A percentile compares a stretch with the other conserved stretches of the same genome.
These are phyloP conservation scores for Psittacula echo DNA, from an alignment of 2,797 vertebrate species.

Conservation along the genomic window DNA sequence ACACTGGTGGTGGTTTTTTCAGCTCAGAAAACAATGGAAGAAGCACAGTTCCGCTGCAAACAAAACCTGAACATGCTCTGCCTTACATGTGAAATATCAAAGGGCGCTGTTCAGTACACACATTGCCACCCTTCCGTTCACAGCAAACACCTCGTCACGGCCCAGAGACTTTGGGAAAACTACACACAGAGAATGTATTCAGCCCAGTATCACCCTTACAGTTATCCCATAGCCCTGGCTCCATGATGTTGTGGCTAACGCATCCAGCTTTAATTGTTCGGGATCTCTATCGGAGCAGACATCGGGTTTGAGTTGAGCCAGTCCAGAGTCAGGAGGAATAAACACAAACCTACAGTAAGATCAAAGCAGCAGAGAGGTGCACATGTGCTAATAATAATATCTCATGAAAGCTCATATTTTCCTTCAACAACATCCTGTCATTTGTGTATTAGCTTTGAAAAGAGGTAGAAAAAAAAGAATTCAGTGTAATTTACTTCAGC, in stretches of 20 bases:
- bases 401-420: slow-evolving; percentile 76
- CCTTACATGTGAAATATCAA: slow-evolving; percentile 62
- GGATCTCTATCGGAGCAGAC: slow-evolving; percentile 42
- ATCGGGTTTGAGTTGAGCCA: slow-evolving; percentile 19
- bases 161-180: slow-evolving; percentile 56
- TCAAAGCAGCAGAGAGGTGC: slow-evolving; percentile 67
- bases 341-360: slow-evolving; percentile 66
- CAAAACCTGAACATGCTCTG: slow-evolving; percentile 29
- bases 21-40: slow-evolving; percentile 52
- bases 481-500: slow-evolving; percentile 67
- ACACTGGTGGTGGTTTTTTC: not conserved
- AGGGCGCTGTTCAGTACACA: slow-evolving; percentile 37
- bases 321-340: slow-evolving; percentile 55
- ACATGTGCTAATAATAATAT: slow-evolving; percentile 70
- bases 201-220: slow-evolving; percentile 1
- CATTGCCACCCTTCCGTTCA: slow-evolving; percentile 68
- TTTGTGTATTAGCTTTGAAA: slow-evolving; percentile 63
- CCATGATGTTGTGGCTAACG: slow-evolving; percentile 40
- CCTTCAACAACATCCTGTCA: slow-evolving; percentile 80
- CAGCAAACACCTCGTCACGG: slow-evolving; percentile 65
- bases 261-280: slow-evolving; percentile 45
- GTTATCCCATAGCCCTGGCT: slow-evolving; percentile 1
- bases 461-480: slow-evolving; percentile 9
- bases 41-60: slow-evolving; percentile 37
- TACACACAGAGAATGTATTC: not conserved